Evolutionary conservation across 2,113 vertebrate genomes (phyloP).

Genomic region (Cryptomyrus ogoouensis): DNA sequence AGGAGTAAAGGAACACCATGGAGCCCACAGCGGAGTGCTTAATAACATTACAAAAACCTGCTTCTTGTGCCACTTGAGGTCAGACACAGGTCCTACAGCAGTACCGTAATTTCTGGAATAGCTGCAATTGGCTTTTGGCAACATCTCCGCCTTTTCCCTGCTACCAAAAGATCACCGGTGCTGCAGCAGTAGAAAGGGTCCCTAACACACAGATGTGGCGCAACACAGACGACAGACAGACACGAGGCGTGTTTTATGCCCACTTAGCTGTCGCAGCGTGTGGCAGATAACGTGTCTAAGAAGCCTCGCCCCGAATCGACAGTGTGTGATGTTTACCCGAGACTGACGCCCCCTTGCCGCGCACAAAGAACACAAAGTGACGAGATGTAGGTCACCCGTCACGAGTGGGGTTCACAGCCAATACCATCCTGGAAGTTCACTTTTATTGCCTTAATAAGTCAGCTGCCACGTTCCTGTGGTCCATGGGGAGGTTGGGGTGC

Average conservation of each 20-base stretch:
- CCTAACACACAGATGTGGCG: background rate
- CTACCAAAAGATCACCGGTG: background rate
- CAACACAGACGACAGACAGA: background rate
- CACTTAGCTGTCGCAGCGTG: background rate
- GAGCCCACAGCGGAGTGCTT: background rate
- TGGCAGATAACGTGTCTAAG: background rate
- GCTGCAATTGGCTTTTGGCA: background rate
- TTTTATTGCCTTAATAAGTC: constrained; percentile 61
- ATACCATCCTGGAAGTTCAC: constrained; percentile 55
- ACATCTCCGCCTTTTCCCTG: background rate
- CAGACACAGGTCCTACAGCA: background rate
- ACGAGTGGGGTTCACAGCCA: constrained; percentile 34
- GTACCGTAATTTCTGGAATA: background rate
- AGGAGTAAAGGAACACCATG: background rate
- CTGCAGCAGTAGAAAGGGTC: background rate
- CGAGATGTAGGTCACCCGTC: constrained; percentile 50
- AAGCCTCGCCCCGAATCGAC: background rate
- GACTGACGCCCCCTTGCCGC: background rate
- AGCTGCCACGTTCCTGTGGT: constrained; percentile 41
- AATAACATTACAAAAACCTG: background rate
- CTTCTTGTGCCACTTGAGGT: background rate
- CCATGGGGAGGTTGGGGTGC: constrained; percentile 48
- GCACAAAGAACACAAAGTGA: constrained; percentile 47
- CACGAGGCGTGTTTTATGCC: background rate
- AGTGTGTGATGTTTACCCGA: background rate